Conservation (phyloP, 1,140 invertebrate species). For the Drosophila murphyi region DNA sequence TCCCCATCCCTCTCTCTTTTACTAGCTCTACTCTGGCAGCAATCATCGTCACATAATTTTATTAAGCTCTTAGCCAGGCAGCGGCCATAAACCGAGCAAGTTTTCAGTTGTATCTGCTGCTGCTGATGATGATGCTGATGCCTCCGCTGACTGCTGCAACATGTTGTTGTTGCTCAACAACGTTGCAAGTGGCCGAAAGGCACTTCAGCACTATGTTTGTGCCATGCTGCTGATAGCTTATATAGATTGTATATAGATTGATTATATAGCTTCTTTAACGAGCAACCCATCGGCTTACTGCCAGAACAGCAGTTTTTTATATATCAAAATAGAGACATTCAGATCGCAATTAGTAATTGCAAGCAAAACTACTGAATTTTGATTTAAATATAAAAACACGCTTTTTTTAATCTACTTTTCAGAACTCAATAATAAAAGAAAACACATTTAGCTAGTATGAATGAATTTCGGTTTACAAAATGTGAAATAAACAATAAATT, state of each 20-base stretch:
- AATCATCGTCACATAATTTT: constrained; percentile 83
- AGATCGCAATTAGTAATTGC: neutral
- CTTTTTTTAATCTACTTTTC: too few species aligned
- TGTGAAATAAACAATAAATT: too few species aligned
- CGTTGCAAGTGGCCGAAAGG: constrained; percentile 20
- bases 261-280: constrained; percentile 1
- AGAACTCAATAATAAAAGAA: too few species aligned
- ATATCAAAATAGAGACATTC: neutral
- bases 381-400: neutral
- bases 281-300: neutral
- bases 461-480: too few species aligned
- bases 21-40: constrained; percentile 30
- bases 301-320: neutral
- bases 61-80: constrained; percentile 74
- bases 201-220: constrained; percentile 26
- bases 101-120: constrained; percentile 15
- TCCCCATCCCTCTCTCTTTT: constrained; percentile 5
- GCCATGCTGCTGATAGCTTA: constrained; percentile 1
- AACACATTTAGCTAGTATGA: too few species aligned
- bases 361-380: neutral
- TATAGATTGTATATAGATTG: neutral
- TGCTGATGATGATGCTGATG: neutral
- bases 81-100: constrained; percentile 32
- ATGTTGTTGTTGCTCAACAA: constrained; percentile 36
- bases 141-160: constrained; percentile 32